Evolutionary conservation across 2,113 vertebrate species (phyloP).

Genomic region (Panthera uncia): DNA sequence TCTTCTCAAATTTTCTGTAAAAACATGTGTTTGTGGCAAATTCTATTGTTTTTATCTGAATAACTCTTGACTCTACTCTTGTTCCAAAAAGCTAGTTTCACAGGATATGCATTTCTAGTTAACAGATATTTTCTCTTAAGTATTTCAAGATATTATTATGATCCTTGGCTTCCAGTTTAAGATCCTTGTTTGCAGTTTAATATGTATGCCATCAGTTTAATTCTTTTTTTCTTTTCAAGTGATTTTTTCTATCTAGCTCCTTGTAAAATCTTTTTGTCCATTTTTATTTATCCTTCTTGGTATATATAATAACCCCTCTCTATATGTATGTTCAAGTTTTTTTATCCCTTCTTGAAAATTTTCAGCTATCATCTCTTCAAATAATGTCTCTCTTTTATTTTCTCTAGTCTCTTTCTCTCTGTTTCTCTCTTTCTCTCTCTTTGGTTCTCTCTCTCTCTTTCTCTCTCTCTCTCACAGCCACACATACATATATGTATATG

Average conservation of each 20-base stretch:
- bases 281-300: not conserved
- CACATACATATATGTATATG: not conserved
- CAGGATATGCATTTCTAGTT: not conserved
- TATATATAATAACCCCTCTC: not conserved
- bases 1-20: not conserved
- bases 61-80: not conserved
- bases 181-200: not conserved
- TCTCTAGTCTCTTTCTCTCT: not conserved
- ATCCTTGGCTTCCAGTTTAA: not conserved
- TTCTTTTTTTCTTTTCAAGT: not conserved
- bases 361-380: not conserved
- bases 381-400: not conserved
- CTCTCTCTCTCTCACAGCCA: not conserved
- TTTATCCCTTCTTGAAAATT: not conserved
- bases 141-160: not conserved
- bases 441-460: not conserved
- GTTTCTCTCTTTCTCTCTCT: not conserved
- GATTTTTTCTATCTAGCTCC: not conserved
- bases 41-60: not conserved
- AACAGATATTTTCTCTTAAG: not conserved
- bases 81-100: not conserved
- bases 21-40: not conserved
- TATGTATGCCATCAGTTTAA: not conserved
- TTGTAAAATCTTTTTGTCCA: not conserved
- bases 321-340: not conserved